phyloP scores from a whole-genome alignment of 2,113 vertebrate genomes.

The Harpagus bidentatus region DNA sequence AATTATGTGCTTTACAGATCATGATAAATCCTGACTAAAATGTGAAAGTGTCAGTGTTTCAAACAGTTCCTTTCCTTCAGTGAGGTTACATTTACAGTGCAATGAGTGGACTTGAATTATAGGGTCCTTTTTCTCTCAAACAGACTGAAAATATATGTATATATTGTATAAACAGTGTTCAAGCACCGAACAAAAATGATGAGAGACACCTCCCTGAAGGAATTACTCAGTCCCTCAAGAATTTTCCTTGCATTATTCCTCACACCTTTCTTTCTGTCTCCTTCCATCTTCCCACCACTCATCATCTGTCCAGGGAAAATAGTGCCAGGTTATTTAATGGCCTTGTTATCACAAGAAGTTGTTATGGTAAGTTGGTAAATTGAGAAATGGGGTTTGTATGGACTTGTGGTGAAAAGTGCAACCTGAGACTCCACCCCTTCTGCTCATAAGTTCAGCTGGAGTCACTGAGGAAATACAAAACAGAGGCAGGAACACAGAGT shows the following conservation, averaged over 20 bases:
- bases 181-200: neutral
- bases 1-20: constrained; percentile 19
- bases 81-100: neutral
- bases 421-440: neutral
- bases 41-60: neutral
- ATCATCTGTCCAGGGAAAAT: neutral
- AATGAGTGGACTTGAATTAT: neutral
- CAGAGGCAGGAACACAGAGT: neutral
- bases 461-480: neutral
- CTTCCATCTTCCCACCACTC: neutral
- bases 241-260: neutral
- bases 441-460: neutral
- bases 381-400: neutral
- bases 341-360: neutral
- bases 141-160: neutral
- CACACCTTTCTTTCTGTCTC: neutral
- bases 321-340: neutral
- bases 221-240: neutral
- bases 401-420: neutral
- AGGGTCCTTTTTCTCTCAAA: neutral
- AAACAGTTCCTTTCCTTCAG: neutral
- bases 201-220: neutral
- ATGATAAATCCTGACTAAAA: neutral
- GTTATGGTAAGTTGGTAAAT: neutral
- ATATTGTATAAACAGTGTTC: neutral